Evolutionary conservation across 2,113 vertebrate species (phyloP), one percentile per base, ranked within the genome.

Genomic region (Cyprinodon variegatus): DNA sequence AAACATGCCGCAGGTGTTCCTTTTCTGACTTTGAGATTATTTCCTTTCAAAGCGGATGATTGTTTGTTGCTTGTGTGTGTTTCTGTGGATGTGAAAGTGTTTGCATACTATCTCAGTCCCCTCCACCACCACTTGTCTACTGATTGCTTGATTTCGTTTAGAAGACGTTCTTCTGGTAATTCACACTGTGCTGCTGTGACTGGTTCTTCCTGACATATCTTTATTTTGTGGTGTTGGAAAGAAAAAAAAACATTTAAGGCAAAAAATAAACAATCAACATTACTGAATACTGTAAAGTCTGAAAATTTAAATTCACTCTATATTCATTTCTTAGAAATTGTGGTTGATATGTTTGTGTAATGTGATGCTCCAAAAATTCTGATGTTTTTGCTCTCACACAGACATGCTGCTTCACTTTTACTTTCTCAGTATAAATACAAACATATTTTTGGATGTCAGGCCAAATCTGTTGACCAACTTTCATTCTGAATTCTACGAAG

Each of bases 11-110:
- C 83, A 88, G 79, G 77, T 87, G 77, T 84, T 86, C 80, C 62
- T 84, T 82, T 68, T 79, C 78, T 77, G 74, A 84, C 88, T 90
- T 90, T 86, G 83, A 90, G 88, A 82, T 88, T 62, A 74, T 81
- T 89, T 91, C 85, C 81, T 79, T 70, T 83, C 72, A 72, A 71
- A 70, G 72, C 72, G 75, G 76, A 60, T 57, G 61, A 41, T 80
- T 78, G 63, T 78, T 82, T 72, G 67, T 69, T 74, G 76, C 61
- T 57, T 61, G 70, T 37, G 72, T 61, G 37, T 68, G 37, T 57
- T 15, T 36, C 29, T 39, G 48, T 68, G 40, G 68, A 15, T 67
- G 64, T 41, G 38, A 53, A 37, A 43, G 40, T 20, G 12, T 70
- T 22, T 77, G 65, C 72, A 83, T 11, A 76, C 79, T 61, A 57